These are phyloP conservation scores for Pseudococcus longispinus DNA, from an alignment of 2,888 invertebrate genomes.

Conservation along the genomic window DNA sequence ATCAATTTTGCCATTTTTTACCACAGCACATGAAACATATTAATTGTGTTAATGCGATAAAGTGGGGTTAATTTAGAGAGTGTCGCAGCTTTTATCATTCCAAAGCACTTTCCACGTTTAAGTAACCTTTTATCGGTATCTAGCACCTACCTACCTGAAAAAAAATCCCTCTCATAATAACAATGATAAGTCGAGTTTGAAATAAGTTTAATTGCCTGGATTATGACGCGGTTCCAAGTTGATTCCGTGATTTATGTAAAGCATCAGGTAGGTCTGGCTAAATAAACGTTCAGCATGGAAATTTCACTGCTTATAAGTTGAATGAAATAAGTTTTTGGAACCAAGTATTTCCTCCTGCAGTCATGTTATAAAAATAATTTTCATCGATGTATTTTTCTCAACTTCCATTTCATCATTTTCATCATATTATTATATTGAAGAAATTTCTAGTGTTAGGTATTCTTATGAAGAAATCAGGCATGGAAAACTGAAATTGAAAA, in stretches of 20 bases:
- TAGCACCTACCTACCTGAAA: neutral
- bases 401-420: no score
- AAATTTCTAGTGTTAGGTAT: no score
- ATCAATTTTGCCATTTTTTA: neutral
- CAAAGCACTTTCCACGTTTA: neutral
- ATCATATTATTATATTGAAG: no score
- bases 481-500: no score
- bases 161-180: neutral
- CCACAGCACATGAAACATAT: neutral
- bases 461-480: no score
- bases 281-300: neutral
- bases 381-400: neutral
- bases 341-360: neutral
- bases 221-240: neutral
- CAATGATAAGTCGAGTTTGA: slow-evolving; percentile 27
- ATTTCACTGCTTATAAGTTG: neutral
- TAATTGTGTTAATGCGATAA: neutral
- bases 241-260: neutral
- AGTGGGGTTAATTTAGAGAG: neutral
- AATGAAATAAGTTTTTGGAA: neutral
- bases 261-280: neutral
- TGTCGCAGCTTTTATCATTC: neutral
- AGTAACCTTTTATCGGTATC: neutral
- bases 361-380: neutral
- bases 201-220: neutral